A percentile compares a stretch with the other conserved stretches of the same genome.
Conservation (phyloP, 2,888 invertebrate genomes). For the Bimastos eiseni region DNA sequence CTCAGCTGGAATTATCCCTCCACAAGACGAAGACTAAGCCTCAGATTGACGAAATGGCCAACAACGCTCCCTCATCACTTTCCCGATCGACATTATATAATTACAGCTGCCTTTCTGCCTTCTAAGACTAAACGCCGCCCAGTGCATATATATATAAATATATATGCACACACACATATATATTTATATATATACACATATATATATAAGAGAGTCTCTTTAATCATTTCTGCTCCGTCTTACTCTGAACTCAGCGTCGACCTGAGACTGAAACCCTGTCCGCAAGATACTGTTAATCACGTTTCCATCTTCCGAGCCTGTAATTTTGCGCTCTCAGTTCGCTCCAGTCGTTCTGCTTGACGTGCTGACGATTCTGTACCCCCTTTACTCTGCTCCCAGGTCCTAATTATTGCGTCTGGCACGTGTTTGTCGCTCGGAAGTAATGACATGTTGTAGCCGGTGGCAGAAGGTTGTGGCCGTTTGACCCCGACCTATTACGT, state of each 20-base stretch:
- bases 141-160: not conserved
- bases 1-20: not conserved
- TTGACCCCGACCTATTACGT: conserved; percentile 13
- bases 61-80: not conserved
- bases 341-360: not conserved
- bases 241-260: not conserved
- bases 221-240: not conserved
- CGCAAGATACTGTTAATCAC: conserved; percentile 13
- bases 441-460: conserved; percentile 2
- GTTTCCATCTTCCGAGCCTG: not conserved
- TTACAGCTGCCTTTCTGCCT: not conserved
- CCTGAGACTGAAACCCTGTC: not conserved
- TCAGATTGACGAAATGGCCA: not conserved
- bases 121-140: not conserved
- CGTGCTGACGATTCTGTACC: not conserved
- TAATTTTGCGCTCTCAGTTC: not conserved
- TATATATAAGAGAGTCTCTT: not conserved
- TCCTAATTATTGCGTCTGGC: not conserved
- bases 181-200: too few relatives aligned
- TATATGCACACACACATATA: too few relatives aligned
- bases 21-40: not conserved
- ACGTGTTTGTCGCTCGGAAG: conserved; percentile 1
- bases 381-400: not conserved
- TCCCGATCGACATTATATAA: conserved; percentile 4
- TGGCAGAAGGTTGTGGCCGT: conserved; percentile 13